A percentile compares a stretch with the other conserved stretches of the same genome.
phyloP scores from a whole-genome alignment of 2,797 vertebrate genomes.

The Trachurus trachurus region DNA sequence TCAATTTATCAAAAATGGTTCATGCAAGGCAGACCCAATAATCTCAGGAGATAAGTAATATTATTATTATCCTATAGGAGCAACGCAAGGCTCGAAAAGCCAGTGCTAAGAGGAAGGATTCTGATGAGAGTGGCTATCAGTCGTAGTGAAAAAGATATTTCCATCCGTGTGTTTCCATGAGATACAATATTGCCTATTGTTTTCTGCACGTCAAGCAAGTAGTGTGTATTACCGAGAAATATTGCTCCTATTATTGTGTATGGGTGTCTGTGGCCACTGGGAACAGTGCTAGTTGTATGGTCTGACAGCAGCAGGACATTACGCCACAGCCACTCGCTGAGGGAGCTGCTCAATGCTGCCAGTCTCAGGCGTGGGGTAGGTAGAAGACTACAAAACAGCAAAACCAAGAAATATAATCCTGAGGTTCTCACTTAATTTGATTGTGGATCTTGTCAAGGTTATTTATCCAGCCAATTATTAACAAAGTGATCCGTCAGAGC shows the following conservation, averaged over 20 bases:
- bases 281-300: neutral
- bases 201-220: neutral
- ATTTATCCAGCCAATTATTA: slow-evolving; percentile 28
- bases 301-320: neutral
- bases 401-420: neutral
- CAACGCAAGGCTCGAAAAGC: neutral
- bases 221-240: neutral
- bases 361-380: neutral
- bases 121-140: neutral
- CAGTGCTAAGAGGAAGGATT: neutral
- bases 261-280: neutral
- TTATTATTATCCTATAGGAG: neutral
- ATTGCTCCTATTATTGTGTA: neutral
- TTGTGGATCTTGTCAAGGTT: slow-evolving; percentile 4
- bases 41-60: neutral
- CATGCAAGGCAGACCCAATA: neutral
- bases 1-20: slow-evolving; percentile 16
- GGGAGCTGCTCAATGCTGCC: neutral
- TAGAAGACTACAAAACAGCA: neutral
- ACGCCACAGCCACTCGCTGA: neutral
- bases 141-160: neutral
- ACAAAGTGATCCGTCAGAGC: slow-evolving; percentile 24
- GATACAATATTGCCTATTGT: neutral
- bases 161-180: neutral
- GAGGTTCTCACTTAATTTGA: slow-evolving; percentile 14